A percentile compares a stretch with the other conserved stretches of the same genome.
Evolutionary conservation across 2,113 vertebrate species (phyloP).

Genomic region (Thoracochromis brauschi): DNA sequence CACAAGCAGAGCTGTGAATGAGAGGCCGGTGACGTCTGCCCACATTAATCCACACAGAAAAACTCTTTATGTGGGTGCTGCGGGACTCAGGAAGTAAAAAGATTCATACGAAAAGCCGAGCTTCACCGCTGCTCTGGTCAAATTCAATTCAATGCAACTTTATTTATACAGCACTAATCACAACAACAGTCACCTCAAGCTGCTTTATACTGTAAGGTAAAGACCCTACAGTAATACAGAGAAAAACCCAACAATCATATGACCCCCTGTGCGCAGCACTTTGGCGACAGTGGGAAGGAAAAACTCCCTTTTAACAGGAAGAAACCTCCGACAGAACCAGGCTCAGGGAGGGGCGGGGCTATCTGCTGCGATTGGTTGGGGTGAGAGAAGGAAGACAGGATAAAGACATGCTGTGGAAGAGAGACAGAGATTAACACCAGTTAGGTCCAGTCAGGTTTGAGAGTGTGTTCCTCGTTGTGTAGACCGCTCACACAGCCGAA

Average conservation of each 20-base stretch:
- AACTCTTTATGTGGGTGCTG: neutral
- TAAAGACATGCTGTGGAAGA: neutral
- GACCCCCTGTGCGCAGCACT: neutral
- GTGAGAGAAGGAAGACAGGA: neutral
- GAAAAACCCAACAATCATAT: fast-evolving
- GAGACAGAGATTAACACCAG: fast-evolving
- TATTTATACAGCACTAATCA: neutral
- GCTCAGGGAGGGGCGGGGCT: neutral
- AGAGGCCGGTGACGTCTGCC: neutral
- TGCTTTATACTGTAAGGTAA: fast-evolving
- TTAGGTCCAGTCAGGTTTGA: neutral
- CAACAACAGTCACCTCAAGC: neutral
- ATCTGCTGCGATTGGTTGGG: neutral
- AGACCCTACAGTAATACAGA: neutral
- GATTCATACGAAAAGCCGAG: neutral
- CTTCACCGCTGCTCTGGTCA: neutral
- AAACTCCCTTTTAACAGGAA: neutral
- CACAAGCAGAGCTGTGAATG: neutral
- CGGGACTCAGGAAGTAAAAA: neutral
- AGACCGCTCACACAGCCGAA: neutral
- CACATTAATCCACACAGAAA: neutral
- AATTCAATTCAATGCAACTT: neutral
- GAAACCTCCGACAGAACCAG: neutral
- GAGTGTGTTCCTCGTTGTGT: neutral
- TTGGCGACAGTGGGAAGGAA: fast-evolving